These are phyloP conservation scores for Marmota flaviventris DNA, from an alignment of 2,113 vertebrate genomes.

Conservation along the genomic window DNA sequence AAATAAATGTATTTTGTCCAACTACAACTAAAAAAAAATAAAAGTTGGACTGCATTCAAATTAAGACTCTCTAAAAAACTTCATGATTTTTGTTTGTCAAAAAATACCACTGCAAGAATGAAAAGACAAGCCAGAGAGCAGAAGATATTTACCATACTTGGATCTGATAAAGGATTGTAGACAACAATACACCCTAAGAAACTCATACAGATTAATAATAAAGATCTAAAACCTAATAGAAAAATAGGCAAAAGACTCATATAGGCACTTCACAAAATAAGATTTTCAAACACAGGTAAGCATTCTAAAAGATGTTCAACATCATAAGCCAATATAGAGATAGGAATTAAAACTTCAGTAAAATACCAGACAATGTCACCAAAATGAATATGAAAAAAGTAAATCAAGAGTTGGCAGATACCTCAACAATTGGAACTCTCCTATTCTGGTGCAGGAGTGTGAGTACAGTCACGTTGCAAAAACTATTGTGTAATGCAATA, in stretches of 20 bases:
- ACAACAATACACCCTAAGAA: not conserved
- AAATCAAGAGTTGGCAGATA: not conserved
- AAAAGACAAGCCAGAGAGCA: not conserved
- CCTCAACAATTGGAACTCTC: not conserved
- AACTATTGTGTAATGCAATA: not conserved
- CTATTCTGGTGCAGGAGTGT: not conserved
- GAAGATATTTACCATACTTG: not conserved
- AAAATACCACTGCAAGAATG: not conserved
- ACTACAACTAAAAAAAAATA: not conserved
- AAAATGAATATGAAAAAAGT: slow-evolving; percentile 41
- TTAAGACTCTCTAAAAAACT: not conserved
- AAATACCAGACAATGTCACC: not conserved
- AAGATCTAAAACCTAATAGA: not conserved
- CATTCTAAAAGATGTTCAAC: not conserved
- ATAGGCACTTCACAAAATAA: not conserved
- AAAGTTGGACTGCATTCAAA: not conserved
- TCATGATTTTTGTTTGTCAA: not conserved
- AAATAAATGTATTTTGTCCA: too few relatives aligned
- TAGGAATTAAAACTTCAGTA: slow-evolving; percentile 25
- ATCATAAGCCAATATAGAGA: not conserved
- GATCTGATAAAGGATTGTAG: not conserved
- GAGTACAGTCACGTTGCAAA: not conserved
- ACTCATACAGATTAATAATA: not conserved
- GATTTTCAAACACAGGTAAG: not conserved
- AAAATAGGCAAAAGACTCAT: not conserved